A percentile compares a stretch with the other conserved stretches of the same genome.
These are phyloP conservation scores for Macrosoma leucophasiata DNA, from an alignment of 2,888 invertebrate genomes.

Conservation along the genomic window DNA sequence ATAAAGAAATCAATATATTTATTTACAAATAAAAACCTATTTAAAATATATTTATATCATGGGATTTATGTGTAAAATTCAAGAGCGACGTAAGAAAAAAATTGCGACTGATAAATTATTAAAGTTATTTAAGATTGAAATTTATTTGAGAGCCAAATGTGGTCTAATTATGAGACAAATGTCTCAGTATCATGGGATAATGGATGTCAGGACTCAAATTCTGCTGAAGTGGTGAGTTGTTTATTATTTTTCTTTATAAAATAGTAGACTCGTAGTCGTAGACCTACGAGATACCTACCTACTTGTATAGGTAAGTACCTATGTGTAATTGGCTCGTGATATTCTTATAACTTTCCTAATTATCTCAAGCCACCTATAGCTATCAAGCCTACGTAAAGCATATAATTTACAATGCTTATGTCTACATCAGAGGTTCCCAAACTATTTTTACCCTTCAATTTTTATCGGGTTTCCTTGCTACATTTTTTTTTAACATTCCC, in stretches of 20 bases:
- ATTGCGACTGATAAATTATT: constrained; percentile 15
- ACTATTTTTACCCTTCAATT: no score
- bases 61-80: constrained; percentile 33
- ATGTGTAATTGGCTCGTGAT: no score
- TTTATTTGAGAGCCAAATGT: constrained; percentile 29
- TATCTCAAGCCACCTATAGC: no score
- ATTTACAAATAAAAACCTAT: not conserved
- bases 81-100: constrained; percentile 26
- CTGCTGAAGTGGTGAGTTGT: constrained; percentile 32
- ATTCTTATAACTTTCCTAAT: no score
- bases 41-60: constrained; percentile 23
- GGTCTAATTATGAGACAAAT: constrained; percentile 25
- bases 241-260: constrained; percentile 1
- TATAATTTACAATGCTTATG: no score
- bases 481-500: no score
- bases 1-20: not conserved
- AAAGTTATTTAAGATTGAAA: constrained; percentile 27
- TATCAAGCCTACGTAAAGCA: no score
- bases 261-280: no score
- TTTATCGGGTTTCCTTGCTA: no score
- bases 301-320: no score
- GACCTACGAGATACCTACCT: no score
- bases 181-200: constrained; percentile 24
- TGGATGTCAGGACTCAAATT: constrained; percentile 24
- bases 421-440: no score